Percentiles rank a stretch among this genome's conserved stretches.
Evolutionary conservation across 2,797 vertebrate genomes (phyloP).

Genomic region (Furcifer pardalis): DNA sequence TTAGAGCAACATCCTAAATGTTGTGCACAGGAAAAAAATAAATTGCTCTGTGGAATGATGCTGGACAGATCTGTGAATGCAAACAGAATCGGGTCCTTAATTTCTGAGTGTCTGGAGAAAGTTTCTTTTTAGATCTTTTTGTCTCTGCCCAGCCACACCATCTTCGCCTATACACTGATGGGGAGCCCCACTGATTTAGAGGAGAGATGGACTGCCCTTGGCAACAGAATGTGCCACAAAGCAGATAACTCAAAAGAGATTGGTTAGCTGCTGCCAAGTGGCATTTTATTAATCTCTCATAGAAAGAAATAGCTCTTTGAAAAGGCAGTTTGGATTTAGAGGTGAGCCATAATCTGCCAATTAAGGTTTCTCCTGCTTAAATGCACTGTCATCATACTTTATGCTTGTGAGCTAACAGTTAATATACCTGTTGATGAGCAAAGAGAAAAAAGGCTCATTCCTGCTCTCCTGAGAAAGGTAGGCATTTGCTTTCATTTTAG

Average conservation of each 20-base stretch:
- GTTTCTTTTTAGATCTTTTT: too few relatives aligned
- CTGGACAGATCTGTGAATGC: neutral
- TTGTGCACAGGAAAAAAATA: neutral
- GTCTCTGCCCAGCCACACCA: too few relatives aligned
- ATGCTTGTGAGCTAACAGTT: neutral
- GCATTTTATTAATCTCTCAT: conserved; percentile 66
- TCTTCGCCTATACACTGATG: too few relatives aligned
- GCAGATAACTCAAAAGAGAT: conserved; percentile 25
- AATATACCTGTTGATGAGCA: conserved; percentile 1
- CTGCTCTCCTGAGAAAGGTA: conserved; percentile 13
- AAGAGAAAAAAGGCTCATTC: neutral
- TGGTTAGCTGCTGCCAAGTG: conserved; percentile 57
- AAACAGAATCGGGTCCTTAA: neutral
- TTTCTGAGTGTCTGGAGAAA: neutral
- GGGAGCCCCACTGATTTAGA: too few relatives aligned
- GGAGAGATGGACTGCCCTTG: too few relatives aligned
- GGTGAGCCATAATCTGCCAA: conserved; percentile 4
- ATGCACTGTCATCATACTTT: neutral
- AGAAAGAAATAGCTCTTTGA: conserved; percentile 61
- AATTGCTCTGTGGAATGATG: neutral
- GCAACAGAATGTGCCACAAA: too few relatives aligned
- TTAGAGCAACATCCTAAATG: neutral
- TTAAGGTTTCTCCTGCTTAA: neutral
- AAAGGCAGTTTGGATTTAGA: conserved; percentile 50
- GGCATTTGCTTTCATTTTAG: neutral